Percentiles rank a stretch among this genome's conserved stretches.
These are phyloP conservation scores for Chrysomallon squamiferum DNA, from an alignment of 1,140 invertebrate genomes.

Conservation along the genomic window DNA sequence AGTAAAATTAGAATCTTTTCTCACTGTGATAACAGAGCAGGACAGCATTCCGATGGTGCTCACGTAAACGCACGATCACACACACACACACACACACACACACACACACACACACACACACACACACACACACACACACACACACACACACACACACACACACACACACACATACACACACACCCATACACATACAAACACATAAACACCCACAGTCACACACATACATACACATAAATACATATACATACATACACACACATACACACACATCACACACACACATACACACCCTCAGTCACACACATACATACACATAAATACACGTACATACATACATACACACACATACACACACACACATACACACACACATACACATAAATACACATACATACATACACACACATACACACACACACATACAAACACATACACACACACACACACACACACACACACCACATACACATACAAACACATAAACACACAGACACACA, in stretches of 20 bases:
- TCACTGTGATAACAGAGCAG: no score
- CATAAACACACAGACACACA: no score
- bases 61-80: no score
- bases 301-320: not conserved
- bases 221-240: slow-evolving; percentile 11
- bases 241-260: not conserved
- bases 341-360: not conserved
- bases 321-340: not conserved
- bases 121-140: slow-evolving; percentile 23
- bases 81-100: slow-evolving; percentile 27
- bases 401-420: not conserved
- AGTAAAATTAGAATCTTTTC: no score
- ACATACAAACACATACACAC: no score
- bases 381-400: not conserved
- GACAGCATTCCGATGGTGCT: no score
- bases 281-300: not conserved
- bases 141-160: slow-evolving; percentile 24
- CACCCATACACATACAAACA: not conserved
- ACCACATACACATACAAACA: no score
- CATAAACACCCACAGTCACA: slow-evolving; percentile 22
- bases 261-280: not conserved
- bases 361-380: not conserved
- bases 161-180: slow-evolving; percentile 20
- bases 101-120: slow-evolving; percentile 23
- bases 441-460: no score